phyloP scores from a whole-genome alignment of 2,113 vertebrate genomes.

The Mormyrus iriodes region DNA sequence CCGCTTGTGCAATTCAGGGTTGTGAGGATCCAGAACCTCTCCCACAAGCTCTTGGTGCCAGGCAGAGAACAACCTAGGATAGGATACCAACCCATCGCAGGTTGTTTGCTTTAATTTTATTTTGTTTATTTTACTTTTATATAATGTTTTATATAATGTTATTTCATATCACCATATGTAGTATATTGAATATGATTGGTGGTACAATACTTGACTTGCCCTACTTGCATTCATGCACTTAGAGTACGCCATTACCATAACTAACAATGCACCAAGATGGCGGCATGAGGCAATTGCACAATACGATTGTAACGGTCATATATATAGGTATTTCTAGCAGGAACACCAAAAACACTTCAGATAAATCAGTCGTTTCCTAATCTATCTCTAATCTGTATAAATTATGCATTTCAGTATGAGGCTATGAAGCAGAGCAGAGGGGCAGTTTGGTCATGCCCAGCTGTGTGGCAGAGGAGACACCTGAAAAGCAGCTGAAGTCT shows the following conservation, averaged over 20 bases:
- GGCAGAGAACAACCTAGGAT: background rate
- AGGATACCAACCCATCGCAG: too few species aligned
- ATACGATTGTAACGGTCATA: background rate
- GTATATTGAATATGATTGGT: background rate
- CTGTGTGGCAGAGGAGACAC: slow-evolving; percentile 17
- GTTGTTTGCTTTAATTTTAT: background rate
- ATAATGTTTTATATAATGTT: background rate
- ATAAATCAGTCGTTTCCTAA: background rate
- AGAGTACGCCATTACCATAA: background rate
- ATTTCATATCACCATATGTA: background rate
- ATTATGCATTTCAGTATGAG: slow-evolving; percentile 11
- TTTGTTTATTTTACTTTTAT: background rate
- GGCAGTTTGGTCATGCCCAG: slow-evolving; percentile 1
- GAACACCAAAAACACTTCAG: background rate
- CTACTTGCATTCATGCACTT: background rate
- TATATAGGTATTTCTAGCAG: background rate
- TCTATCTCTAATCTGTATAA: background rate
- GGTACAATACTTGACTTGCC: background rate
- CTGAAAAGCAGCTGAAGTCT: slow-evolving; percentile 30
- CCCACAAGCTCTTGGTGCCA: background rate
- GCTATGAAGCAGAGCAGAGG: background rate
- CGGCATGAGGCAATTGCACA: background rate
- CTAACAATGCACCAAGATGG: background rate
- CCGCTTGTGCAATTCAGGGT: background rate
- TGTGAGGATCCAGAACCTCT: background rate